These are phyloP conservation scores for Papio anubis DNA, from an alignment of 2,113 vertebrate species.

Conservation along the genomic window DNA sequence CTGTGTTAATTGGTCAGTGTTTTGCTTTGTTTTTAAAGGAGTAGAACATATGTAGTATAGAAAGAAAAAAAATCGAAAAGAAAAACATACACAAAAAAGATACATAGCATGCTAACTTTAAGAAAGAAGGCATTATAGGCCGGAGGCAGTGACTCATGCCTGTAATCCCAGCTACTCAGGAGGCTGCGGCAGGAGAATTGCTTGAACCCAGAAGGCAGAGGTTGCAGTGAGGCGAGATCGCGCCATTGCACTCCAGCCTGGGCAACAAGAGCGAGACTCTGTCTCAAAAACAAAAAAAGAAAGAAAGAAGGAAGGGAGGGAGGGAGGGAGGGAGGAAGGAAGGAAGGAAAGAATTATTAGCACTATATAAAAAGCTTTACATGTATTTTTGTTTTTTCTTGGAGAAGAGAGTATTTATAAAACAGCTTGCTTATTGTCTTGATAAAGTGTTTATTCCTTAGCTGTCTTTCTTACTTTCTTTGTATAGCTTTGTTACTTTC, in stretches of 20 bases:
- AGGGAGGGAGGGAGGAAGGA: too few species aligned
- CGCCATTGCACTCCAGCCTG: too few species aligned
- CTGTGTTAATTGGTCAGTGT: neutral
- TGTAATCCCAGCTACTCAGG: too few species aligned
- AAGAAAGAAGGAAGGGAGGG: too few species aligned
- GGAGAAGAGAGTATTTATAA: neutral
- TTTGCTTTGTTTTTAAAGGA: neutral
- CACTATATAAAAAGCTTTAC: neutral
- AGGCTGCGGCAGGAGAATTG: too few species aligned
- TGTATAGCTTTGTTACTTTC: constrained; percentile 29
- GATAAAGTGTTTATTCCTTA: neutral
- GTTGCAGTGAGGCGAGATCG: too few species aligned
- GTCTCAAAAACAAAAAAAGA: too few species aligned
- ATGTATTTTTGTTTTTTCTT: constrained; percentile 12
- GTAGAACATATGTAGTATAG: neutral
- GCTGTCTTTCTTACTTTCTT: neutral
- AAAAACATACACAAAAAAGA: too few species aligned
- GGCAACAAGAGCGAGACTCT: too few species aligned
- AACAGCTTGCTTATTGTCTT: constrained; percentile 10
- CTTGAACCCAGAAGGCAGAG: too few species aligned
- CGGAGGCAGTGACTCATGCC: too few species aligned
- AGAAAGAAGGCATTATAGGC: neutral
- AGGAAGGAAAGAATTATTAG: neutral
- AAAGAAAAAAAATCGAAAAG: too few species aligned
- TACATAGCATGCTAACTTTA: neutral